Evolutionary conservation across 2,888 invertebrate genomes (phyloP), one percentile per base, ranked within the genome.

Genomic region (Itoplectis maculator): DNA sequence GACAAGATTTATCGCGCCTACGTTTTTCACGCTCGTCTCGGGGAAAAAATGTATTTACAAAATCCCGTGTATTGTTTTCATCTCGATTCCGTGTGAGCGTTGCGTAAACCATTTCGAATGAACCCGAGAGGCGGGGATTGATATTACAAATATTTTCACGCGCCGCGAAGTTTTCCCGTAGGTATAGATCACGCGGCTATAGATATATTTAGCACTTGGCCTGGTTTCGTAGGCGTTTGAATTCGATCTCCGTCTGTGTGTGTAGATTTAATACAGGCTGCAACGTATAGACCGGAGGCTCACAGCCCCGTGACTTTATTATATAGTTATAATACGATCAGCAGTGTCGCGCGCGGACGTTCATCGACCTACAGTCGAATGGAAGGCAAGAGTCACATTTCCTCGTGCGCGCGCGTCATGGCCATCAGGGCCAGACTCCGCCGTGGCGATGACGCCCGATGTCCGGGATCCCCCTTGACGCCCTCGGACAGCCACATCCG

Each of bases 1-100:
- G 63, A 15, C 54, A n/a, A 69, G 78, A 81, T 81, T 81, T 81
- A 81, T 81, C 56, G 45, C 49, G n/a, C 23, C 54, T 29, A 65
- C 59, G 56, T 37, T 74, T 61, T 63, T 73, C 54, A n/a, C n/a
- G 13, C 61, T 74, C 37, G 15, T 3, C 68, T 8, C 11, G 23
- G 54, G 61, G 45, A 18, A 42, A 47, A 63, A 56, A 37, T 49
- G 35, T 80, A 56, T 47, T 42, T 80, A 65, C 9, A 47, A 37
- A n/a, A 15, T 45, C n/a, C n/a, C n/a, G 20, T 42, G 13, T 37
- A 18, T 72, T 49, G 45, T 51, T 49, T 18, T 70, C 42, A 72
- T 79, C 66, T 47, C 54, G 47, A 47, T 42, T 13, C 56, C 9
- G 15, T 23, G 3, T 45, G 42, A 29, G 23, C 42, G 42, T 56